Percentiles rank a stretch among this genome's conserved stretches.
phyloP scores from a whole-genome alignment of 2,797 vertebrate genomes.

The Tolypeutes matacus region DNA sequence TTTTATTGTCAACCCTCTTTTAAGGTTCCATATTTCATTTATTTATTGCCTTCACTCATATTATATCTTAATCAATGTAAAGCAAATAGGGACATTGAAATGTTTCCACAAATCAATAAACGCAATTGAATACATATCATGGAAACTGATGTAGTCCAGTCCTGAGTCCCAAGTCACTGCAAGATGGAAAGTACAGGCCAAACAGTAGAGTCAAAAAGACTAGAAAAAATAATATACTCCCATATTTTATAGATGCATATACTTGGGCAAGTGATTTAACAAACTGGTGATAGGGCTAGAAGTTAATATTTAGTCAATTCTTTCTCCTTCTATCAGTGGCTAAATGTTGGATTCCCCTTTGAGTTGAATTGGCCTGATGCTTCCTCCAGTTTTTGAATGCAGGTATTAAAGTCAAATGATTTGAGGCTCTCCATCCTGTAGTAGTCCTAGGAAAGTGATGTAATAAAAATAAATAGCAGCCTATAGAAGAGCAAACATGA shows the following conservation, averaged over 20 bases:
- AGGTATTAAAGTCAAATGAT: neutral
- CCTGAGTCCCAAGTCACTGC: neutral
- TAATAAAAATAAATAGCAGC: neutral
- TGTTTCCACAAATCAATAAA: neutral
- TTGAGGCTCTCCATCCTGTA: neutral
- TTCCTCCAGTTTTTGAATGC: neutral
- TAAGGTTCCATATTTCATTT: neutral
- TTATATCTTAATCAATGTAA: neutral
- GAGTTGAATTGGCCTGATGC: neutral
- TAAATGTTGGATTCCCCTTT: neutral
- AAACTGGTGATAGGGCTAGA: neutral
- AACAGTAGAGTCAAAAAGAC: neutral
- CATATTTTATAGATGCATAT: neutral
- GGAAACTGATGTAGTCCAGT: neutral
- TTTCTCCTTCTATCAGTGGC: neutral
- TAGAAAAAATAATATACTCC: neutral
- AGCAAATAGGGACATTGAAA: neutral
- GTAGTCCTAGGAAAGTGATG: neutral
- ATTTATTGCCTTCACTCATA: neutral
- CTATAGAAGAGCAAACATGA: neutral
- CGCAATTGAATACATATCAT: neutral
- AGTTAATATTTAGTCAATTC: neutral
- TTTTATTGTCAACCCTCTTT: conserved; percentile 3
- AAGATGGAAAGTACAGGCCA: too few species aligned
- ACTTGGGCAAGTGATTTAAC: neutral